Base-by-base conservation (phyloP, 2,797 vertebrate species). In the Sandelia bainsii region DNA sequence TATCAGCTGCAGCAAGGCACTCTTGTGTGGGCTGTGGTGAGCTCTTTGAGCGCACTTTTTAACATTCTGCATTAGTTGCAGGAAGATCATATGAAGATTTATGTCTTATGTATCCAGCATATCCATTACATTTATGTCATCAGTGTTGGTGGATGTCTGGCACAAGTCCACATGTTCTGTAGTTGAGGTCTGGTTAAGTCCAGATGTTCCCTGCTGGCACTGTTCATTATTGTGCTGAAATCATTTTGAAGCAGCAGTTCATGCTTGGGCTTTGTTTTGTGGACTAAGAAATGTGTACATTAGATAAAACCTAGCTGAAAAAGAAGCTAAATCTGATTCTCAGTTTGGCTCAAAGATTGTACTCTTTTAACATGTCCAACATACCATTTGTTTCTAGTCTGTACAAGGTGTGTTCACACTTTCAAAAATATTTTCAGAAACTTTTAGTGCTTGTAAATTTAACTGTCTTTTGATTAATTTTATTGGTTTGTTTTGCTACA, bases 341-440 rank as follows among this genome's bases (percentile, higher is more conserved):
- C 19, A 40, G 25, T 58, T 81, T 59, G 60, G 75, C 40, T 62
- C n/a, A 69, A 19, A 72, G 22, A 65, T 65, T 57, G 57, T 68
- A 87, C 81, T 83, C 50, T 29, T 79, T 52, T 1, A 57, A 69
- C 72, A 69, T 72, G 49, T 82, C 45, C 78, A 59, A 73, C 75
- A 81, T 85, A 77, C 80, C 16, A 3, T 61, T 66, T 75, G 57
- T 84, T 74, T 83, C 62, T 25, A 66, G 68, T 85, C 82, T 69
- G 62, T 49, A 52, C 50, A 40, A 72, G 73, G 82, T 80, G 45
- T 22, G 10, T 34, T 20, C 29, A 50, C 29, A 39, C 34, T 50
- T 64, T 49, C 17, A 42, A 54, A 10, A 12, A 37, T 6, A 23
- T 44, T 49, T 20, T 11, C 42, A 27, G 50, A 57, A 50, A 22